phyloP scores from a whole-genome alignment of 2,113 vertebrate genomes.

The Scopus umbretta region DNA sequence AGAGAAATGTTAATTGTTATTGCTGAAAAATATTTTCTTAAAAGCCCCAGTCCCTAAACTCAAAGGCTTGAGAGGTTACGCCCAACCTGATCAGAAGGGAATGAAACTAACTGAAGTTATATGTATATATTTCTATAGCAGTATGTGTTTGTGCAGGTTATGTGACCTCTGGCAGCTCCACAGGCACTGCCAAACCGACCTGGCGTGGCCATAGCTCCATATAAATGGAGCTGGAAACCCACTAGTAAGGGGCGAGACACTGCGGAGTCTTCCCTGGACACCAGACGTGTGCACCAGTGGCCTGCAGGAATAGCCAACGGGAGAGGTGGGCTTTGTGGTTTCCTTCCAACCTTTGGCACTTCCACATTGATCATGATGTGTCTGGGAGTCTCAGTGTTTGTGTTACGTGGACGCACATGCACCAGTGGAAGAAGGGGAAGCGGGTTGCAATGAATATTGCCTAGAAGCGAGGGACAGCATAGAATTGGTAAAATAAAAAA shows the following conservation, averaged over 20 bases:
- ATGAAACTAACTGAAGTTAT: not conserved
- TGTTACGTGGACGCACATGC: rapidly evolving
- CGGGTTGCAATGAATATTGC: not conserved
- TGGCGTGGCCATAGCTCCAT: no score
- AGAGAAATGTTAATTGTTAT: not conserved
- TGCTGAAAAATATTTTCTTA: not conserved
- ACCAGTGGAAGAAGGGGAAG: not conserved
- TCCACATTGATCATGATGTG: not conserved
- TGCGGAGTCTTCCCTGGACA: not conserved
- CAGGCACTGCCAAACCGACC: no score
- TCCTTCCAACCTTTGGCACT: not conserved
- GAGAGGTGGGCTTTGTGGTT: not conserved
- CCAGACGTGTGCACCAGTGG: rapidly evolving
- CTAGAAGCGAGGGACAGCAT: not conserved
- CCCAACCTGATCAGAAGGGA: not conserved
- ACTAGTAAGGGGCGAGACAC: not conserved
- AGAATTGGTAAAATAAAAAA: not conserved
- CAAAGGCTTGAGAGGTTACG: not conserved
- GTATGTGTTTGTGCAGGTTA: not conserved
- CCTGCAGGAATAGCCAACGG: not conserved
- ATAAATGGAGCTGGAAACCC: not conserved
- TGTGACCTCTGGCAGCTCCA: no score
- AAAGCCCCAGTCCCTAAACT: not conserved
- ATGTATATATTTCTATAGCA: not conserved
- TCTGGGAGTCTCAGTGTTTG: not conserved